Base-by-base conservation (phyloP, 2,113 vertebrate genomes). In the Tragelaphus scriptus region DNA sequence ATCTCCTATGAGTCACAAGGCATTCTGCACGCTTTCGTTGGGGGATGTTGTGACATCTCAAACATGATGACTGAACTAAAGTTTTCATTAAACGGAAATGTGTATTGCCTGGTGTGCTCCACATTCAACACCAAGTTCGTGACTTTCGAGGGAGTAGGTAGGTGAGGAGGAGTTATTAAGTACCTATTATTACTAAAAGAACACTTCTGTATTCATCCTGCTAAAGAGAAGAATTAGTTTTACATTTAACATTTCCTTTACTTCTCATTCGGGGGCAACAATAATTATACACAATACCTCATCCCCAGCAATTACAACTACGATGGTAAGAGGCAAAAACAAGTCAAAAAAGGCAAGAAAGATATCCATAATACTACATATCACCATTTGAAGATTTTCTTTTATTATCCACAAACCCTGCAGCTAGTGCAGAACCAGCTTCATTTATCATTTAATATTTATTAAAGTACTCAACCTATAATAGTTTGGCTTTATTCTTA, bases 371-470 rank as follows among this genome's bases (percentile, higher is more conserved):
- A 84, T 12, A 80, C 51, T 19, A 9, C 8, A 91, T 56, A 49
- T 55, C 21, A 90, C 30, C 49, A 77, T 59, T 21, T 93, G 59
- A 94, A 93, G 44, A 81, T 55, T 59, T 85, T 87, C 47, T 80
- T 92, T 88, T 85, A 85, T 71, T 86, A 68, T 28, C 30, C 40
- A 44, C 13, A 82, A 7, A 30, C 17, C 32, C 55, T 53, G 51
- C 51, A 86, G 59, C 59, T 65, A 89, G 3, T 58, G 28, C 40
- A 75, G 63, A 63, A 75, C 16, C 58, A 85, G 65, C 16, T 21
- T 92, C 30, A 90, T 85, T 87, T 84, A 75, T 65, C 75, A 92
- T 65, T 90, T 92, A 85, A 68, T 86, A 96, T 79, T 95, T 89
- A 92, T 90, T 89, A 80, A 79, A 90, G 56, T 44, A 32, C 19